Percentiles rank a stretch among this genome's conserved stretches.
phyloP scores from a whole-genome alignment of 2,888 invertebrate species.

The Tetramorium bicarinatum region DNA sequence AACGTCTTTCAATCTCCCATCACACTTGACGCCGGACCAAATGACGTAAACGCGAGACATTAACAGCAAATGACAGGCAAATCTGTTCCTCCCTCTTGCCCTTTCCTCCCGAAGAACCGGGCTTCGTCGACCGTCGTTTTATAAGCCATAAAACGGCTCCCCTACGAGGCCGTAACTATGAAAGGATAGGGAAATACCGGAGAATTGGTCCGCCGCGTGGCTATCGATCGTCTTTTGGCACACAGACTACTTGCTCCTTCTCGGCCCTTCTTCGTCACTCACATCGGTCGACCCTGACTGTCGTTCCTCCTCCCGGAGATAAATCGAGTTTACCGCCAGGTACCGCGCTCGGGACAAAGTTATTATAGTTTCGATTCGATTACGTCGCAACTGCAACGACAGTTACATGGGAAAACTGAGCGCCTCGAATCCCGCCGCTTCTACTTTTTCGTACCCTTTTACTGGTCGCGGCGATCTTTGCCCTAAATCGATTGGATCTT shows the following conservation, averaged over 20 bases:
- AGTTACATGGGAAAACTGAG: slow-evolving; percentile 62
- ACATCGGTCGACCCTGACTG: slow-evolving; percentile 56
- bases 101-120: background rate
- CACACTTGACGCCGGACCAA: slow-evolving; percentile 4
- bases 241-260: slow-evolving; percentile 39
- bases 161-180: slow-evolving; percentile 40
- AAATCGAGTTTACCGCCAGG: slow-evolving; percentile 68
- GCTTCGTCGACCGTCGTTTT: slow-evolving; percentile 19
- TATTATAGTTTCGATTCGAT: slow-evolving; percentile 73
- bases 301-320: slow-evolving; percentile 58
- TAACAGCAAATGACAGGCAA: slow-evolving; percentile 45
- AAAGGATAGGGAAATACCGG: slow-evolving; percentile 59
- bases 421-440: slow-evolving; percentile 38
- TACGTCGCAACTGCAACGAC: slow-evolving; percentile 62
- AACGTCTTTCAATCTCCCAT: slow-evolving; percentile 28
- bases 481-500: slow-evolving; percentile 21
- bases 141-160: slow-evolving; percentile 44
- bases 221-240: slow-evolving; percentile 50
- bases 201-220: slow-evolving; percentile 47
- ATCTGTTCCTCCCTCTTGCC: slow-evolving; percentile 33
- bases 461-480: slow-evolving; percentile 36
- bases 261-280: slow-evolving; percentile 54
- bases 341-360: slow-evolving; percentile 68
- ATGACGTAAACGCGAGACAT: slow-evolving; percentile 25
- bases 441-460: slow-evolving; percentile 37